Conservation (phyloP, 2,113 vertebrate species). For the Phalacrocorax aristotelis region DNA sequence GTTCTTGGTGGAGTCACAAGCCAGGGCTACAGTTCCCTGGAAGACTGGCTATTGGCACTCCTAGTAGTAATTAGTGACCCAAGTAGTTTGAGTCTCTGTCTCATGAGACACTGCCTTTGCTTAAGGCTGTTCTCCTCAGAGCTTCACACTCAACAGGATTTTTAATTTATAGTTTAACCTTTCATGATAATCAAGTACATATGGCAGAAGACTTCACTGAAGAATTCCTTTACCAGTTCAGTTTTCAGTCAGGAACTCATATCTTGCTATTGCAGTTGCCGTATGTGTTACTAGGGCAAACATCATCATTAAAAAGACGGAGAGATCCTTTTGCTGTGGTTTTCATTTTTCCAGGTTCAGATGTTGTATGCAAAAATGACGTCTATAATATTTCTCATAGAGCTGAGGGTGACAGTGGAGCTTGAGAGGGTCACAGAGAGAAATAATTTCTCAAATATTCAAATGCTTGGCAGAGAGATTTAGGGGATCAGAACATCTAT, state of each 20-base stretch:
- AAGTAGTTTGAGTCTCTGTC: neutral
- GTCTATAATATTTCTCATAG: neutral
- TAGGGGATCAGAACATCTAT: neutral
- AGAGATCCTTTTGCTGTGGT: neutral
- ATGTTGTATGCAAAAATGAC: neutral
- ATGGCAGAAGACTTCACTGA: neutral
- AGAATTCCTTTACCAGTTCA: neutral
- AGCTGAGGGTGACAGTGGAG: neutral
- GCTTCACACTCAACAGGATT: neutral
- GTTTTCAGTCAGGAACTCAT: neutral
- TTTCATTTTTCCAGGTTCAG: neutral
- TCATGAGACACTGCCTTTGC: neutral
- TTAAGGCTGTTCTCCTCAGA: neutral
- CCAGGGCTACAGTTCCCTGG: neutral
- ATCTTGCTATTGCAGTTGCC: neutral
- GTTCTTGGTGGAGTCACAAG: neutral
- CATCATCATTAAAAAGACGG: neutral
- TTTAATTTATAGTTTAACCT: neutral
- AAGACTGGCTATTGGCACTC: neutral
- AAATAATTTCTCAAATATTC: neutral
- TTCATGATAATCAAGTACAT: neutral
- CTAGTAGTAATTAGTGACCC: neutral
- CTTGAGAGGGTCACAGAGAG: neutral
- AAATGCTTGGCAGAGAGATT: neutral
- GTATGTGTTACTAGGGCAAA: neutral